Conservation (phyloP, 2,888 invertebrate genomes). For the Heliconius ismenius region DNA sequence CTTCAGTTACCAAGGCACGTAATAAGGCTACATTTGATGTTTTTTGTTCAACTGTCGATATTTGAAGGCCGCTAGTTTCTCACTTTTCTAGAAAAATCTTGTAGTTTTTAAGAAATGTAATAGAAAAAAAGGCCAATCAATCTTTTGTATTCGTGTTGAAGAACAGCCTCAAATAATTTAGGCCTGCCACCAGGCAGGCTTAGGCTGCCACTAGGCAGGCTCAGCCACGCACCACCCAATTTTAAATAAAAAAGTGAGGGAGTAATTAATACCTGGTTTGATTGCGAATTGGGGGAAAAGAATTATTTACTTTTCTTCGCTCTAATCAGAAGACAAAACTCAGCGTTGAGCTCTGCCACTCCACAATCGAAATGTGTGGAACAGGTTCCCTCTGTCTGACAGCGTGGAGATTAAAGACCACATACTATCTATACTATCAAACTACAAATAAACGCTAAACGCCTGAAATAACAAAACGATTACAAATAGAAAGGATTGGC, state of each 20-base stretch:
- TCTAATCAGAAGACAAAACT: neutral
- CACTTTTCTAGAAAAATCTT: slow-evolving; percentile 18
- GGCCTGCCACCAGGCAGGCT: too few relatives aligned
- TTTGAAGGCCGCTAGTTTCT: slow-evolving; percentile 15
- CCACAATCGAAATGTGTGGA: neutral
- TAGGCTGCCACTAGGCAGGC: too few relatives aligned
- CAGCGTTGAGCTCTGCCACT: neutral
- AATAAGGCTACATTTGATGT: slow-evolving; percentile 17
- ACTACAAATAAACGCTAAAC: neutral
- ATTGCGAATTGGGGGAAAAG: too few relatives aligned
- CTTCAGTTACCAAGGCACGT: slow-evolving; percentile 23
- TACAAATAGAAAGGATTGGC: slow-evolving; percentile 40
- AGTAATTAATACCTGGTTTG: too few relatives aligned
- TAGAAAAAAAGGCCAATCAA: neutral
- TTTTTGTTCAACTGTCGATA: slow-evolving; percentile 10
- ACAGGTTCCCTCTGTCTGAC: too few relatives aligned
- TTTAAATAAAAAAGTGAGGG: too few relatives aligned
- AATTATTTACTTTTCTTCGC: neutral
- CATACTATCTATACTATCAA: too few relatives aligned
- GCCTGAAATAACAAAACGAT: slow-evolving; percentile 18
- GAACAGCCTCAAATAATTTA: neutral
- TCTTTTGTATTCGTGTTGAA: neutral
- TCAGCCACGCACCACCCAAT: too few relatives aligned
- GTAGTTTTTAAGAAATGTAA: neutral
- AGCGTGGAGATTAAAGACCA: too few relatives aligned